Percentiles rank a stretch among this genome's conserved stretches.
phyloP scores from a whole-genome alignment of 2,113 vertebrate genomes.

The Anseranas semipalmata region DNA sequence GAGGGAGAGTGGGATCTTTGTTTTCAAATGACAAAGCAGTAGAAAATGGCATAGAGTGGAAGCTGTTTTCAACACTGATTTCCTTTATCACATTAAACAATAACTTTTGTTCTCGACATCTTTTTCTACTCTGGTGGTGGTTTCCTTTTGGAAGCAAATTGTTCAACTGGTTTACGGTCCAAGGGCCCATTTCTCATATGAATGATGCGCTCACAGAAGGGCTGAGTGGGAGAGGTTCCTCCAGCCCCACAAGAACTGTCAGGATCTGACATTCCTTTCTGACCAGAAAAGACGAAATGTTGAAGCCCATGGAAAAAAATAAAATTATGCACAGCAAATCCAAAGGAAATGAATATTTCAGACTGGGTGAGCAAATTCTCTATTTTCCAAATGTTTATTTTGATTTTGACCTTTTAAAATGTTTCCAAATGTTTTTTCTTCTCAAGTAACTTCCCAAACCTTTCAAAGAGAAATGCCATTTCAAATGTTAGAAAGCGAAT shows the following conservation, averaged over 20 bases:
- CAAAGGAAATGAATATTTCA: constrained; percentile 46
- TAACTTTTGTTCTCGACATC: constrained; percentile 50
- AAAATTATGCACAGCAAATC: background rate
- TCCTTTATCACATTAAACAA: constrained; percentile 51
- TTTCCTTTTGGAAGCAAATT: constrained; percentile 39
- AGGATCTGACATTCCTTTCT: constrained; percentile 38
- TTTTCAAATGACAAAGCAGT: background rate
- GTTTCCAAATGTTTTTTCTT: constrained; percentile 42
- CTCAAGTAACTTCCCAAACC: constrained; percentile 12
- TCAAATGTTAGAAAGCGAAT: constrained; percentile 31
- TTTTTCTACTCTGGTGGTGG: constrained; percentile 44
- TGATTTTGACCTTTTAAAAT: constrained; percentile 59
- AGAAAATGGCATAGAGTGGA: constrained; percentile 3
- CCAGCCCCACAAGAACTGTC: background rate
- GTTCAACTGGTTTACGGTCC: background rate
- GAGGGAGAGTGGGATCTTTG: background rate
- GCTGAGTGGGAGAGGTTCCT: background rate
- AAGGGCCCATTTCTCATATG: background rate
- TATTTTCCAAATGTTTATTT: constrained; percentile 51
- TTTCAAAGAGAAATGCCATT: constrained; percentile 34
- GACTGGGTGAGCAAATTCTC: background rate
- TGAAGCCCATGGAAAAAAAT: background rate
- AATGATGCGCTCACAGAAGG: background rate
- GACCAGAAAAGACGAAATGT: constrained; percentile 14
- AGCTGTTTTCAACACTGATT: constrained; percentile 42